Conservation (phyloP, 1,140 invertebrate genomes). For the Lepidurus couesii region DNA sequence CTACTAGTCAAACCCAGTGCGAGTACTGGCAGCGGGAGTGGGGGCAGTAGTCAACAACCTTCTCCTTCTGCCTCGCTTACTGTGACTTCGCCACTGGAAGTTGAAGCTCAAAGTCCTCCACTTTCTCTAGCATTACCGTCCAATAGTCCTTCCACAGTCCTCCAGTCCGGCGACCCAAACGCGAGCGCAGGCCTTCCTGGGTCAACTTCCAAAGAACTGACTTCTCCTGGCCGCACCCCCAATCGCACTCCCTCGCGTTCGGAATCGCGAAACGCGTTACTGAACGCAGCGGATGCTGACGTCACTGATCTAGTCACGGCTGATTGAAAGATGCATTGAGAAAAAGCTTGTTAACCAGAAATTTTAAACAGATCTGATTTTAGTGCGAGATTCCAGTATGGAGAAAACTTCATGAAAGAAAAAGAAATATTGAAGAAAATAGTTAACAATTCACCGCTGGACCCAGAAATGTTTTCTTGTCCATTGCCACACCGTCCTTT, state of each 20-base stretch:
- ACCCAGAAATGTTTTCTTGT: slow-evolving; percentile 14
- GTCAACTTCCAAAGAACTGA: background rate
- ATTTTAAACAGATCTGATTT: background rate
- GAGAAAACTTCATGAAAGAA: background rate
- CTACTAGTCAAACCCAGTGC: slow-evolving; percentile 10
- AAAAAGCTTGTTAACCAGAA: background rate
- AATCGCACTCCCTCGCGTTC: background rate
- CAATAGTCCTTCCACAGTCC: slow-evolving; percentile 9
- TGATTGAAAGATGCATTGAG: background rate
- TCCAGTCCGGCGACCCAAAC: background rate
- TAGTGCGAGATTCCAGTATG: background rate
- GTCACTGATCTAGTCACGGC: background rate
- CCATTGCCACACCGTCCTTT: slow-evolving; percentile 20
- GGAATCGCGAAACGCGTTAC: background rate
- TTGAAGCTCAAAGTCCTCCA: slow-evolving; percentile 1
- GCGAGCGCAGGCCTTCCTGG: slow-evolving; percentile 3
- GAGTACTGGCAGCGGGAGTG: background rate
- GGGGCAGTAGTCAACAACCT: background rate
- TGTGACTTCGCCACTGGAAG: background rate
- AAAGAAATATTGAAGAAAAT: slow-evolving; percentile 6
- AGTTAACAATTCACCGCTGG: slow-evolving; percentile 17
- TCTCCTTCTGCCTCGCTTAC: slow-evolving; percentile 7
- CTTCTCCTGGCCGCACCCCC: background rate
- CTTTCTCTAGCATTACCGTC: background rate
- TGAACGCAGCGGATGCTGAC: background rate